A percentile compares a stretch with the other conserved stretches of the same genome.
Conservation (phyloP, 2,113 vertebrate species). For the Nothoprocta perdicaria region DNA sequence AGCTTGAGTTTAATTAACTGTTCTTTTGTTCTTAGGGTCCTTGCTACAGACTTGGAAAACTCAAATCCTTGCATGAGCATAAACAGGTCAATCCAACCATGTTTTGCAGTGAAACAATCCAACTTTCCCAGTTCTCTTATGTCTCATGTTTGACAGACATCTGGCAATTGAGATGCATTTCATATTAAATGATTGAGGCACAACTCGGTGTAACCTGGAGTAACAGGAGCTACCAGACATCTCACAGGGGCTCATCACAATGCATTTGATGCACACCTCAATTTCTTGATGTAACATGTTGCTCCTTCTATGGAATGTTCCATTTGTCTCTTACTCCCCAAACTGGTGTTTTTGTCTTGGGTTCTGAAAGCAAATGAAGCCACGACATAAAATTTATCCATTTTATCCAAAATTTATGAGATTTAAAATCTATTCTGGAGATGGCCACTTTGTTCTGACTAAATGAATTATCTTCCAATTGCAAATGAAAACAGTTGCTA, state of each 20-base stretch:
- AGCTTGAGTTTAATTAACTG: neutral
- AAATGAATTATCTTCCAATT: neutral
- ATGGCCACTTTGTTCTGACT: neutral
- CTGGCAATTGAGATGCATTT: neutral
- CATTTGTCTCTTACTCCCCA: conserved; percentile 1
- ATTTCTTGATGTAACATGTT: neutral
- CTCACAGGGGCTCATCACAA: fast-evolving
- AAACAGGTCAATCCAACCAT: neutral
- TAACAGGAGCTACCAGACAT: neutral
- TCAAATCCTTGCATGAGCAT: neutral
- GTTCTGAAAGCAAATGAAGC: neutral
- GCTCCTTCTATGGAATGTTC: neutral
- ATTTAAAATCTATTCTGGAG: neutral
- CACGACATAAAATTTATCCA: neutral
- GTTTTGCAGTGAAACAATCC: neutral
- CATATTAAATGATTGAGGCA: neutral
- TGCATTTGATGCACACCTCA: neutral
- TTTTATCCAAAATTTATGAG: no score
- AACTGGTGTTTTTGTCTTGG: neutral
- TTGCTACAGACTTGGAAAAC: neutral
- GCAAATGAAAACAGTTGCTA: neutral
- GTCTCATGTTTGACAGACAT: neutral
- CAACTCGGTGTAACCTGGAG: neutral
- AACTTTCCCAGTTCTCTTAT: neutral
- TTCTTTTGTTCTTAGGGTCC: neutral